Evolutionary conservation across 2,113 vertebrate genomes (phyloP), one percentile per base, ranked within the genome.

Genomic region (Hirundichthys speculiger): DNA sequence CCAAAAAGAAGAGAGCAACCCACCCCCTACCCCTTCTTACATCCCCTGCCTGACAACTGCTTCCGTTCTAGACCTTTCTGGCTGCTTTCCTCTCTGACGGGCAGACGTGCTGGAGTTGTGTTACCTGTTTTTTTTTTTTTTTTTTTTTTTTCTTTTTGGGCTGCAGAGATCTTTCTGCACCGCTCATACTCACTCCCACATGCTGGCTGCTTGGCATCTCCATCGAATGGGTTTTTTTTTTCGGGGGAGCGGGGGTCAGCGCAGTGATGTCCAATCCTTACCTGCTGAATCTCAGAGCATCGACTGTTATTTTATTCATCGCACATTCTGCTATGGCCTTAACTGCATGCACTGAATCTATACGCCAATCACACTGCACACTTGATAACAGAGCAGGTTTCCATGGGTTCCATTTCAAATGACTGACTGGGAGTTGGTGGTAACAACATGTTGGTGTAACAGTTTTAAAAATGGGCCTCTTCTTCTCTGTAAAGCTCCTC

Each of bases 331-430:
- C 83, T 83, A 41, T 73, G 65, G 70, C 68, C 34, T 21, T 82
- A 85, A 82, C 73, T 82, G 90, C 90, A 91, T 92, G 90, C 75
- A 58, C 74, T 79, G 66, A 71, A 59, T 60, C 78, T 73, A 16
- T 73, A 68, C 11, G 14, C 39, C 78, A 70, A 55, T 75, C 54
- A 63, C 45, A 53, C 73, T 68, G 57, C 54, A 62, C 62, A 73
- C 41, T 39, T 64, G 30, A 60, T 54, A 60, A 73, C 38, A 38
- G 18, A 69, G 13, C 27, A 43, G 59, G 66, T 73, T 75, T 70
- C 69, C 20, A 38, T 66, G 58, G 46, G 42, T 58, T 67, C 46
- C 39, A 42, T 80, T 69, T 69, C 52, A 73, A 64, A 72, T 25
- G 55, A 57, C 64, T 66, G 56, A 61, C 68, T 71, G 68, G 77